A percentile compares a stretch with the other conserved stretches of the same genome.
These are phyloP conservation scores for Neoarius graeffei DNA, from an alignment of 2,113 vertebrate species.

Conservation along the genomic window DNA sequence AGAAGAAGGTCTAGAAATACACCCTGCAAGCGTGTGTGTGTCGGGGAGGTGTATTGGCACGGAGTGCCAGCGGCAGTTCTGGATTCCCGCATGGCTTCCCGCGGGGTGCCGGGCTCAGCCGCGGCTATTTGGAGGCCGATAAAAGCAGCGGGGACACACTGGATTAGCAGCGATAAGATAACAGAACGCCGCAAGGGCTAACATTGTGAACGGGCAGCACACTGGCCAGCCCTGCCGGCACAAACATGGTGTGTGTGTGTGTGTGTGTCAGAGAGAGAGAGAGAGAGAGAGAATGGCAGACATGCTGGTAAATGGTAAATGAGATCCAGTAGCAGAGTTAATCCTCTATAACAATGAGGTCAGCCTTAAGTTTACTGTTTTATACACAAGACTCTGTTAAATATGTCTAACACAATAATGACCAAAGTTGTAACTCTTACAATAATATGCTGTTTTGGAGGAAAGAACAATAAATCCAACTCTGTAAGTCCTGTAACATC, in stretches of 20 bases:
- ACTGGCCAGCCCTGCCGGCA: slow-evolving; percentile 46
- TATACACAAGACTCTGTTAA: not conserved
- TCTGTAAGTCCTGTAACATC: not conserved
- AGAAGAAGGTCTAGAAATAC: slow-evolving; percentile 11
- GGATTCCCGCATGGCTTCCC: slow-evolving; percentile 49
- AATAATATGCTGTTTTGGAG: not conserved
- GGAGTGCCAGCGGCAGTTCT: slow-evolving; percentile 30
- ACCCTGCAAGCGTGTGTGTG: not conserved
- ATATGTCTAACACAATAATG: not conserved
- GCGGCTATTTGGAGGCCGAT: slow-evolving; percentile 61
- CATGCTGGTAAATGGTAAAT: slow-evolving; percentile 30
- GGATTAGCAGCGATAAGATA: slow-evolving; percentile 67
- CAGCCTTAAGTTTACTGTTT: not conserved
- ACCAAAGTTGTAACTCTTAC: not conserved
- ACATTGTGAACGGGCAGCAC: slow-evolving; percentile 59
- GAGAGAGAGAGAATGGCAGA: slow-evolving; percentile 55
- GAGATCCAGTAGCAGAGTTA: slow-evolving; percentile 19
- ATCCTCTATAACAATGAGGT: not conserved
- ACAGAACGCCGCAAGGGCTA: slow-evolving; percentile 47
- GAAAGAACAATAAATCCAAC: not conserved
- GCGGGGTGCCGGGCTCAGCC: slow-evolving; percentile 51
- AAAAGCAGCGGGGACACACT: slow-evolving; percentile 57
- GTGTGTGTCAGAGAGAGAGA: slow-evolving; percentile 22
- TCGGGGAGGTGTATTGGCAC: slow-evolving; percentile 46
- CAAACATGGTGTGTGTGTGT: slow-evolving; percentile 35